Percentiles rank a stretch among this genome's conserved stretches.
Evolutionary conservation across 1,140 invertebrate genomes (phyloP).

Genomic region (Drosophila rufa): DNA sequence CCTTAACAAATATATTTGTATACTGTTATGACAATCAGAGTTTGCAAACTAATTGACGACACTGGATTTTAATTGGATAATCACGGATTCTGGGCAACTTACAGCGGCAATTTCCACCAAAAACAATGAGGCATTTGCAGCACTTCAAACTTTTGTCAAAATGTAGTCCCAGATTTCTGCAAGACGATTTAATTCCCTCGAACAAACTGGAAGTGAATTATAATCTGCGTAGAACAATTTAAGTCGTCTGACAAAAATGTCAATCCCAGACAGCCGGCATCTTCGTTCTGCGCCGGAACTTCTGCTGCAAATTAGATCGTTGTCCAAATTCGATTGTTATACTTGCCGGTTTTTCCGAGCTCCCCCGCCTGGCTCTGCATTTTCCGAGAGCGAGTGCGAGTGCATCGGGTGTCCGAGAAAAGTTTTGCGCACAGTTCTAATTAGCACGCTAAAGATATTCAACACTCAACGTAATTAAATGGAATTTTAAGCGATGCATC

Average conservation of each 20-base stretch:
- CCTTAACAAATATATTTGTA: not conserved
- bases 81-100: conserved; percentile 4
- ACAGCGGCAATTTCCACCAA: not conserved
- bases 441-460: conserved; percentile 76
- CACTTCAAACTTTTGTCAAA: conserved; percentile 28
- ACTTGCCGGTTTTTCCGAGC: conserved; percentile 20
- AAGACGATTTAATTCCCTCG: conserved; percentile 19
- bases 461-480: conserved; percentile 82
- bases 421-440: conserved; percentile 68
- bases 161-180: conserved; percentile 1
- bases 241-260: conserved; percentile 45
- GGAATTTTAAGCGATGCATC: conserved; percentile 79
- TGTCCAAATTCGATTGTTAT: conserved; percentile 74
- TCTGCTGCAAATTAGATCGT: conserved; percentile 57
- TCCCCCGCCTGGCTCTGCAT: not conserved
- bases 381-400: conserved; percentile 4
- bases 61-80: conserved; percentile 12
- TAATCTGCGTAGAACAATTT: conserved; percentile 51
- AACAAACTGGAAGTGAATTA: conserved; percentile 40
- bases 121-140: conserved; percentile 21
- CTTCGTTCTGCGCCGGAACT: conserved; percentile 15
- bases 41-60: conserved; percentile 6
- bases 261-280: conserved; percentile 17
- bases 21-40: not conserved
- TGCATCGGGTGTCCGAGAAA: conserved; percentile 65